Conservation (phyloP, 64 coral and sea anemone genomes). For the Cladopsammia gracilis region DNA sequence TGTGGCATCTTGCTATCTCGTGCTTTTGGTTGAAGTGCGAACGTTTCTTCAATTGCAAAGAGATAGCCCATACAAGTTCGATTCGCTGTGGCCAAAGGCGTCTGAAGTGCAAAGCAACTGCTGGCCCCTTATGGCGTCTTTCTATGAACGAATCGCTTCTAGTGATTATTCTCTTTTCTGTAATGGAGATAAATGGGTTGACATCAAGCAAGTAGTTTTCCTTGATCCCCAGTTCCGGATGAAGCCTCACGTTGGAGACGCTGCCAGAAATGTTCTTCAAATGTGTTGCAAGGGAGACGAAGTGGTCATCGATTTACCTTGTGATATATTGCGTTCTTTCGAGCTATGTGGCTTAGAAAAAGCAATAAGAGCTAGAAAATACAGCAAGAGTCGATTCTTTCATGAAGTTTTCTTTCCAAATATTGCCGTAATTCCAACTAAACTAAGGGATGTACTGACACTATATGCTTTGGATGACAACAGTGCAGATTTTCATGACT, state of each 20-base stretch:
- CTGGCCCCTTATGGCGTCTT: slow-evolving; percentile 29
- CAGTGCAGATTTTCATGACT: background rate
- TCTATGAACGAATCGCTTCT: slow-evolving; percentile 46
- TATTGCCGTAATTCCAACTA: background rate
- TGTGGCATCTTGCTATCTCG: slow-evolving; percentile 70
- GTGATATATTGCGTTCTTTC: slow-evolving; percentile 50
- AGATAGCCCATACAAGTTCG: slow-evolving; percentile 34
- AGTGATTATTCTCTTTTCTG: slow-evolving; percentile 33
- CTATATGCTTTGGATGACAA: slow-evolving; percentile 54
- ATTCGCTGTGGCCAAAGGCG: too few species aligned
- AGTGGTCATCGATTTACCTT: slow-evolving; percentile 72
- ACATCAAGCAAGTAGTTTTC: slow-evolving; percentile 33
- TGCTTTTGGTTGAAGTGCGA: slow-evolving; percentile 46
- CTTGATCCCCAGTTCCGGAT: slow-evolving; percentile 56
- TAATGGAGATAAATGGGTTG: slow-evolving; percentile 52
- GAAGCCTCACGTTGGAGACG: slow-evolving; percentile 50
- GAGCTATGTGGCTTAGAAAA: too few species aligned
- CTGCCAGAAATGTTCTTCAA: too few species aligned
- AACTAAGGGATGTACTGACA: slow-evolving; percentile 47
- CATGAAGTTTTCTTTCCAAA: slow-evolving; percentile 73
- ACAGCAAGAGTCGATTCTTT: slow-evolving; percentile 50
- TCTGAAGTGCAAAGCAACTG: slow-evolving; percentile 33
- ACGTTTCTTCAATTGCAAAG: background rate
- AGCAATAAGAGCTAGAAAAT: background rate
- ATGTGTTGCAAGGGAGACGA: background rate